Conservation (phyloP, 2,113 vertebrate genomes). For the Microtus pennsylvanicus region DNA sequence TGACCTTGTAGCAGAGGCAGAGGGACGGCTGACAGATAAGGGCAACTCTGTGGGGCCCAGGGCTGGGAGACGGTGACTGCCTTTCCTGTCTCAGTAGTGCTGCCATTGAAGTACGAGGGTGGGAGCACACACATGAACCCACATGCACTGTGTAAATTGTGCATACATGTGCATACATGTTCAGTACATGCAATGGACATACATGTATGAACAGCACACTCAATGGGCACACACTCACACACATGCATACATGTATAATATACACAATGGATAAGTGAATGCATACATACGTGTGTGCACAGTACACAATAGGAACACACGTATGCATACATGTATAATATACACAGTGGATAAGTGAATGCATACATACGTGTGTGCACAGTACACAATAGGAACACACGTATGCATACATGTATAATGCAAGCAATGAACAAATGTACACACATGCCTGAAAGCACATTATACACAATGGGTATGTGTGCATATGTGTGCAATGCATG, state of each 20-base stretch:
- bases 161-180: not conserved
- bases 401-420: fast-evolving
- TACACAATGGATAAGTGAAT: not conserved
- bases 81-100: not conserved
- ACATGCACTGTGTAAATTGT: no score
- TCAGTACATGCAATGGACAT: not conserved
- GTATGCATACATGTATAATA: no score
- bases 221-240: not conserved
- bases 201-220: not conserved
- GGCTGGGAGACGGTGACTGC: not conserved
- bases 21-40: fast-evolving
- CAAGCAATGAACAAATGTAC: not conserved
- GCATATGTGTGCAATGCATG: not conserved
- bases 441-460: not conserved
- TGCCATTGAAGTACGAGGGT: not conserved
- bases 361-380: not conserved
- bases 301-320: not conserved
- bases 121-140: no score
- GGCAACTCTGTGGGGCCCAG: not conserved
- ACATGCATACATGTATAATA: not conserved
- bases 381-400: not conserved
- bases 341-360: not conserved
- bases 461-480: not conserved
- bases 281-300: not conserved
- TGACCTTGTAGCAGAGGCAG: not conserved